Evolutionary conservation across 2,113 vertebrate genomes (phyloP).

Genomic region (Pungitius pungitius): DNA sequence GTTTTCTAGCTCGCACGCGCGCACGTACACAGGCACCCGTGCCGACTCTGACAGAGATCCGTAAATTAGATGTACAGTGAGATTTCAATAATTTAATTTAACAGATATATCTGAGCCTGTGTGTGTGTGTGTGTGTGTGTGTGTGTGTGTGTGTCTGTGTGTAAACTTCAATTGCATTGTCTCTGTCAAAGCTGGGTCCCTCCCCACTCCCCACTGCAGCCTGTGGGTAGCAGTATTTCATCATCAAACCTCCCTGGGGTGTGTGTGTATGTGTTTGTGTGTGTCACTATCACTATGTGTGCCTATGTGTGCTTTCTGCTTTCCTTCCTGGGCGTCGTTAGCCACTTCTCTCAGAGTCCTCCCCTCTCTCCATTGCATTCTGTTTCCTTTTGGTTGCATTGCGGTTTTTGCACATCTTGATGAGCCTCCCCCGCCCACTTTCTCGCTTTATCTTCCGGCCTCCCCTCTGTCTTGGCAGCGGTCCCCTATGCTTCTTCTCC

Average conservation of each 20-base stretch:
- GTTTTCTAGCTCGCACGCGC: slow-evolving; percentile 34
- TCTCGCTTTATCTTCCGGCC: slow-evolving; percentile 15
- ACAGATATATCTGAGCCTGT: background rate
- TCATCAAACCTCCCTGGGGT: slow-evolving; percentile 36
- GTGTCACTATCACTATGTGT: too few species aligned
- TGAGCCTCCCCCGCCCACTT: background rate
- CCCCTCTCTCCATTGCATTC: background rate
- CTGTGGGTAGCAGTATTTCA: slow-evolving; percentile 46
- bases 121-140: background rate
- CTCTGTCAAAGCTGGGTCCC: slow-evolving; percentile 27
- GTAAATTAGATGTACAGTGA: background rate
- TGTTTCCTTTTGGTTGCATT: background rate
- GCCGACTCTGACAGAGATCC: background rate
- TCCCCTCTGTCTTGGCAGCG: slow-evolving; percentile 47
- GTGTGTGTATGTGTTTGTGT: background rate
- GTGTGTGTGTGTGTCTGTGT: background rate
- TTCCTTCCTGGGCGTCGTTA: background rate
- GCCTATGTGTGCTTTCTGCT: slow-evolving; percentile 16
- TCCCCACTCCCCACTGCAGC: slow-evolving; percentile 24
- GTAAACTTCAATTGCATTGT: slow-evolving; percentile 26
- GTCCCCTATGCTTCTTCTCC: slow-evolving; percentile 35
- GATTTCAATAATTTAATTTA: slow-evolving; percentile 15
- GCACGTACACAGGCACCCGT: background rate
- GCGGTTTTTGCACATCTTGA: background rate
- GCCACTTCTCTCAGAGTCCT: background rate